These are phyloP conservation scores for Phalacrocorax carbo DNA, from an alignment of 2,113 vertebrate species.

Conservation along the genomic window DNA sequence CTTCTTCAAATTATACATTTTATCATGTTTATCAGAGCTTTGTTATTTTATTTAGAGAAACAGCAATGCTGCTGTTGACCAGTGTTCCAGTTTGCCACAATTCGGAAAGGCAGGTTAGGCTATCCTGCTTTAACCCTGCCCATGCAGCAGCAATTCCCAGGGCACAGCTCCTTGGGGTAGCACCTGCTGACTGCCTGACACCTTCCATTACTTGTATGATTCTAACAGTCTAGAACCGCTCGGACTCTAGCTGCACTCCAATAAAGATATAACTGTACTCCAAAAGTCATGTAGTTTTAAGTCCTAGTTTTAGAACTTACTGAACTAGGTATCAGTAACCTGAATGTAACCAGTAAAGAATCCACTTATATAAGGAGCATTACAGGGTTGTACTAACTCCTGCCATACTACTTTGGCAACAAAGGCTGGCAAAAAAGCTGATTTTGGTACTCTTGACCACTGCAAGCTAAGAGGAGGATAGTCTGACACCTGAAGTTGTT, in stretches of 20 bases:
- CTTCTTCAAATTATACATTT: neutral
- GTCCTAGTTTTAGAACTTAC: neutral
- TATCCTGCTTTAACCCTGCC: neutral
- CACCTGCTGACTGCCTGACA: neutral
- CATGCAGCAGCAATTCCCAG: fast-evolving
- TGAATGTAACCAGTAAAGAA: neutral
- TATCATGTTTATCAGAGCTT: neutral
- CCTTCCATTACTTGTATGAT: fast-evolving
- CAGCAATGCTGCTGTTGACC: neutral
- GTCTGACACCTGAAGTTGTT: neutral
- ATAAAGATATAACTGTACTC: neutral
- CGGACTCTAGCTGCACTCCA: neutral
- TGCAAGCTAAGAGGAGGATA: neutral
- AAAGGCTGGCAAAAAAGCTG: neutral
- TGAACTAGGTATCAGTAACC: neutral
- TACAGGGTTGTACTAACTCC: neutral
- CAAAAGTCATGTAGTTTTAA: neutral
- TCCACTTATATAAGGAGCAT: neutral
- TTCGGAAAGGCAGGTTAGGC: neutral
- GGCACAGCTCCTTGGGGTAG: too few relatives aligned
- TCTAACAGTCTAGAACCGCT: neutral
- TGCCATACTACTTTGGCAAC: neutral
- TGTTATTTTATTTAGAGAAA: neutral
- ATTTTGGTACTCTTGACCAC: neutral
- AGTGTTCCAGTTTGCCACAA: neutral